Conservation (phyloP, 1,140 invertebrate species). For the Nomia melanderi region DNA sequence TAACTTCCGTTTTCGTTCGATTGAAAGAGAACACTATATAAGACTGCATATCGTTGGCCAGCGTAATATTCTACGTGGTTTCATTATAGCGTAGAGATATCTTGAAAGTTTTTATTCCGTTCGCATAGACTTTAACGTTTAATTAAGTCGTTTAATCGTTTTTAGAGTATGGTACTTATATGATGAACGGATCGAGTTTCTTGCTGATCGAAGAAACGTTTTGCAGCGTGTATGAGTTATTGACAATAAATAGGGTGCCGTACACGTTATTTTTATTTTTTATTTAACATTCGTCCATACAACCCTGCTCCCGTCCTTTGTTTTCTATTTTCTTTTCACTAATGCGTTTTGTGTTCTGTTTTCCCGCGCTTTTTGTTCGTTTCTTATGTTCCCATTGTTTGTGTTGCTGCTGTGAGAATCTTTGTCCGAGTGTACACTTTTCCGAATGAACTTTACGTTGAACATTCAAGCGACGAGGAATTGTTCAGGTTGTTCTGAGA, state of each 20-base stretch:
- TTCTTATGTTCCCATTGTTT: neutral
- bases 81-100: neutral
- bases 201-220: conserved; percentile 16
- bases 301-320: neutral
- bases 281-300: conserved; percentile 36
- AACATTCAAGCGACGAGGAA: neutral
- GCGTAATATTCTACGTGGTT: neutral
- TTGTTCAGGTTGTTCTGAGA: neutral
- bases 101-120: neutral
- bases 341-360: neutral
- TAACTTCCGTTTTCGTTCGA: neutral
- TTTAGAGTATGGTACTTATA: neutral
- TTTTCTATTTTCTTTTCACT: neutral
- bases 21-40: neutral
- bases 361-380: neutral
- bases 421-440: neutral
- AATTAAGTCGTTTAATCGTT: neutral
- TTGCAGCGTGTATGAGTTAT: conserved; percentile 26
- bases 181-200: neutral
- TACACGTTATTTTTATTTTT: conserved; percentile 67
- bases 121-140: neutral
- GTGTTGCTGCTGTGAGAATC: neutral
- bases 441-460: neutral
- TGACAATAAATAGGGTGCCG: conserved; percentile 69
- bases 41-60: conserved; percentile 32